Conservation (phyloP, 2,888 invertebrate genomes). For the Anthophora plumipes region DNA sequence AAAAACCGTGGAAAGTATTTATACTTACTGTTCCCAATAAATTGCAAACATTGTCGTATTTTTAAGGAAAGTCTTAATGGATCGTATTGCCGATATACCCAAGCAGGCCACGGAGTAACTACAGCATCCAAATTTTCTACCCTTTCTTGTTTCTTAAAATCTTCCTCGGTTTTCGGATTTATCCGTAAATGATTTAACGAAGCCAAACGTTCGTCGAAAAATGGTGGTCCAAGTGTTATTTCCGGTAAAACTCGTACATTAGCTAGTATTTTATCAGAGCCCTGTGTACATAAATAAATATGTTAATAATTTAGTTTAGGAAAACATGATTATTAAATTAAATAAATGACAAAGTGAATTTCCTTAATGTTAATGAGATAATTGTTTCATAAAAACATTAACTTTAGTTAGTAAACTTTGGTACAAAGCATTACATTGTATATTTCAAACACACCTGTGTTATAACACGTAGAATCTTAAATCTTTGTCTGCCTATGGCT, state of each 20-base stretch:
- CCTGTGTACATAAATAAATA: conserved; percentile 57
- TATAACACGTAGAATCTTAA: conserved; percentile 86
- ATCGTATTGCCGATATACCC: conserved; percentile 89
- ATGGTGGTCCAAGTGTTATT: conserved; percentile 86
- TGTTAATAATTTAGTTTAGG: background rate
- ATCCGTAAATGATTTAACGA: conserved; percentile 79
- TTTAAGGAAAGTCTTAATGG: conserved; percentile 84
- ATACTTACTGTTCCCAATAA: conserved; percentile 77
- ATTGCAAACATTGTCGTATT: conserved; percentile 80
- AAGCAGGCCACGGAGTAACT: conserved; percentile 88
- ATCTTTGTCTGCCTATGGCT: conserved; percentile 92
- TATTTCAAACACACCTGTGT: conserved; percentile 59
- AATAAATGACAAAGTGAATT: background rate
- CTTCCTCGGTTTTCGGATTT: conserved; percentile 63
- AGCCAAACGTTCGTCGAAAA: conserved; percentile 82
- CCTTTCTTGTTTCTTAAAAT: conserved; percentile 75
- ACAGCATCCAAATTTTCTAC: conserved; percentile 84
- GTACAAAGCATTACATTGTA: background rate
- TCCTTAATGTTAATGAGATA: background rate
- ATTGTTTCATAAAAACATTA: no score
- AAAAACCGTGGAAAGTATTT: background rate
- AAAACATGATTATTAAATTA: background rate
- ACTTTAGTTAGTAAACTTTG: no score
- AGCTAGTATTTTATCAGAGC: conserved; percentile 72
- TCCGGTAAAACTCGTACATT: conserved; percentile 90